Conservation (phyloP, 1,140 invertebrate genomes). For the Maniola jurtina region DNA sequence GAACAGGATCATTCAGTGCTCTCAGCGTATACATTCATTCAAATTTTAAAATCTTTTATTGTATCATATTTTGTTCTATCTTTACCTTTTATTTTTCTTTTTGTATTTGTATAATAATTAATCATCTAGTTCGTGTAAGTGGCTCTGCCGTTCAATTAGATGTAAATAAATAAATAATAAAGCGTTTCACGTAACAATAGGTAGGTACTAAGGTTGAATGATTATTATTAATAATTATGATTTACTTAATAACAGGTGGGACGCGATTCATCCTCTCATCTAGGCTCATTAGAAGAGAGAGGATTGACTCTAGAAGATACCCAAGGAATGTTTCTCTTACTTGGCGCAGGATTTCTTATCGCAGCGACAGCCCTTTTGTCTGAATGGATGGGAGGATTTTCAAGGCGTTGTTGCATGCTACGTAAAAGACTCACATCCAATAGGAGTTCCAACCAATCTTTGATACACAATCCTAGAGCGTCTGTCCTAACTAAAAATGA, state of each 20-base stretch:
- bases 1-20: too few species aligned
- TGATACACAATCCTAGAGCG: constrained; percentile 22
- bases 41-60: too few species aligned
- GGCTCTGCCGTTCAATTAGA: too few species aligned
- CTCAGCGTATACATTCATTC: too few species aligned
- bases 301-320: constrained; percentile 86
- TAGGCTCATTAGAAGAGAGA: constrained; percentile 81
- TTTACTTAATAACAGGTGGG: constrained; percentile 38
- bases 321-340: constrained; percentile 87
- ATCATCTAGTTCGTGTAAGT: too few species aligned
- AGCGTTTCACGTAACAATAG: too few species aligned
- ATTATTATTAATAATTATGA: not conserved
- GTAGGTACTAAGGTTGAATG: not conserved
- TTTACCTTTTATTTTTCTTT: too few species aligned
- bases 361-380: constrained; percentile 79
- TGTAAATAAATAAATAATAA: too few species aligned
- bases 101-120: too few species aligned
- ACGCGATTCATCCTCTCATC: constrained; percentile 41
- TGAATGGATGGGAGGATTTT: constrained; percentile 83
- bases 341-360: constrained; percentile 83
- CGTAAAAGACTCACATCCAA: constrained; percentile 38
- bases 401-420: constrained; percentile 74
- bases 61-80: too few species aligned
- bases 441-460: constrained; percentile 38
- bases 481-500: constrained; percentile 22